Conservation (phyloP, 1,140 invertebrate species). For the Leptopilina clavipes region DNA sequence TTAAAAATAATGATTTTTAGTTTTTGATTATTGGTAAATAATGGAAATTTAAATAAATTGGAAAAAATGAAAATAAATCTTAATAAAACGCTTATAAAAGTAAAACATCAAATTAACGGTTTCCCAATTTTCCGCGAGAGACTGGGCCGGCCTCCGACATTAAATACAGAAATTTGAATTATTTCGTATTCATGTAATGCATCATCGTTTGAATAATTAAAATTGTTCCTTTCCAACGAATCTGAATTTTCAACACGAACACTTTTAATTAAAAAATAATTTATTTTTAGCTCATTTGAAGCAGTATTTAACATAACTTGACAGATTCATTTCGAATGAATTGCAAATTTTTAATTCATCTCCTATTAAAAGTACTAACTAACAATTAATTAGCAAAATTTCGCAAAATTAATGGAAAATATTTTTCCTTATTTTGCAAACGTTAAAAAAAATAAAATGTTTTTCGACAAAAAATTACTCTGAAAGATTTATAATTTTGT, state of each 20-base stretch:
- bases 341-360: background rate
- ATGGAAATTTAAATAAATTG: too few relatives aligned
- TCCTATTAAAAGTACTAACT: background rate
- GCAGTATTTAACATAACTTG: background rate
- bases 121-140: background rate
- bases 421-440: too few relatives aligned
- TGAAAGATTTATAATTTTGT: too few relatives aligned
- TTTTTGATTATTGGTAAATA: background rate
- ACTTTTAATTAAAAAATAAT: constrained; percentile 10
- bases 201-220: constrained; percentile 20
- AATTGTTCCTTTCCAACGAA: constrained; percentile 15
- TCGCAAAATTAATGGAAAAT: too few relatives aligned
- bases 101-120: constrained; percentile 16
- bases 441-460: too few relatives aligned
- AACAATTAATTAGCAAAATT: background rate
- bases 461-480: too few relatives aligned
- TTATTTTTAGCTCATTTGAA: background rate
- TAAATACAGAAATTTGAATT: constrained; percentile 10
- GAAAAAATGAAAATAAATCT: background rate
- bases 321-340: background rate
- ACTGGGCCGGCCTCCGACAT: background rate
- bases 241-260: constrained; percentile 8
- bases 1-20: background rate
- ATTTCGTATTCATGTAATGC: constrained; percentile 19
- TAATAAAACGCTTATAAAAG: background rate